Evolutionary conservation across 2,113 vertebrate genomes (phyloP).

Genomic region (Phyllopteryx taeniolatus): DNA sequence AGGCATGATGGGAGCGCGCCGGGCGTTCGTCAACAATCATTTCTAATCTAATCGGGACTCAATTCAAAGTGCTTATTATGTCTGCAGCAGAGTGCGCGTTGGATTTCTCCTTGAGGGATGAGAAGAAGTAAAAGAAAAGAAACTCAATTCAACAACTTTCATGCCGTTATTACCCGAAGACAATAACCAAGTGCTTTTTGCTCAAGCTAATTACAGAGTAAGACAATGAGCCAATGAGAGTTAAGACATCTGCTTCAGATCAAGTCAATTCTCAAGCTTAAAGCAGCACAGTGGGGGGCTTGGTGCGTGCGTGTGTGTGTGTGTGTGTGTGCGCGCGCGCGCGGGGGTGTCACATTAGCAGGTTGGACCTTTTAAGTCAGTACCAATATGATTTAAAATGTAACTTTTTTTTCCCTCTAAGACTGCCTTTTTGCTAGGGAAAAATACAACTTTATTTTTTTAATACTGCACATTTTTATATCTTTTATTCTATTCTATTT

Average conservation of each 20-base stretch:
- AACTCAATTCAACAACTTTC: background rate
- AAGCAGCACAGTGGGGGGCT: slow-evolving; percentile 3
- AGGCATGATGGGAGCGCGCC: slow-evolving; percentile 1
- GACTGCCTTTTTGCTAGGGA: too few species aligned
- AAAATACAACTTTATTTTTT: too few species aligned
- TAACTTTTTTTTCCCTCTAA: too few species aligned
- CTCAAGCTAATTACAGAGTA: background rate
- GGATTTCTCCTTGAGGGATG: background rate
- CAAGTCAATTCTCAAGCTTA: slow-evolving; percentile 43
- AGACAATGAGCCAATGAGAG: slow-evolving; percentile 42
- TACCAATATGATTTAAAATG: background rate
- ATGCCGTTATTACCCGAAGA: background rate
- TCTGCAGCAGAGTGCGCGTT: background rate
- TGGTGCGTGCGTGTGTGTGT: background rate
- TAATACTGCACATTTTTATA: too few species aligned
- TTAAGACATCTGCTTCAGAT: slow-evolving; percentile 38
- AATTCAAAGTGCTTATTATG: too few species aligned
- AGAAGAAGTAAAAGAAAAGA: background rate
- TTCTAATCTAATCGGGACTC: background rate
- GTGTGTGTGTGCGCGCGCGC: background rate
- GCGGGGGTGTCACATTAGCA: background rate
- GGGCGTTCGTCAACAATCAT: background rate
- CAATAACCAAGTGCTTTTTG: background rate
- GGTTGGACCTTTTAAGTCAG: background rate
- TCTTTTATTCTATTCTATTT: too few species aligned